Evolutionary conservation across 2,888 invertebrate species (phyloP), one percentile per base, ranked within the genome.

Genomic region (Schizotus pectinicornis): DNA sequence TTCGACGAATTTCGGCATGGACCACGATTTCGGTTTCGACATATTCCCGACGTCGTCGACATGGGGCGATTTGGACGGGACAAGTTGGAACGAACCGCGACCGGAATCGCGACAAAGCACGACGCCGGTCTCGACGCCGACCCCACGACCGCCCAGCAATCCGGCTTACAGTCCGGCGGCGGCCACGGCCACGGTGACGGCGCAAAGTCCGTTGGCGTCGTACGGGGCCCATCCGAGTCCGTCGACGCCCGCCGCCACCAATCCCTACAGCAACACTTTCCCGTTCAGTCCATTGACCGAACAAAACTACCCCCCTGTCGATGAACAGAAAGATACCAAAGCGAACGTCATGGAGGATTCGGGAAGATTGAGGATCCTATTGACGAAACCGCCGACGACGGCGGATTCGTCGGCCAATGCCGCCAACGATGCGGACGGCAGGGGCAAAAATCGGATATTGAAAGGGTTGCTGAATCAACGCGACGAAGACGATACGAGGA

Each of bases 391-490:
- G 33, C 66, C 62, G n/a, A 72, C 70, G 66, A 73, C 73, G 71
- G 82, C 83, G 65, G 86, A 85, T 65, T 83, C 85, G 22, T 22
- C 22, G 22, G 22, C 22, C 22, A 22, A 22, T 22, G 22, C 22
- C 55, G 71, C 68, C 52, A 63, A 38, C 41, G 69, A 73, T 59
- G 67, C 70, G 45, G 79, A 80, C 62, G 77, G 72, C 54, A 81
- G 81, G 58, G 82, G 81, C 64, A 81, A 82, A 63, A 76, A 81
- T 67, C 79, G 80, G 69, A 86, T 86, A 74, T 75, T 86, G 63
- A 86, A 85, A 70, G 84, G 83, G 59, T 76, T 90, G 74, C 80
- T 90, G 63, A 88, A 88, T 72, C 86, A 87, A 72, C 85, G 85
- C 52, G 89, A 89, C 67, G 85, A 86, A 48, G 86, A 85, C 45